Percentiles rank a stretch among this genome's conserved stretches.
Conservation (phyloP, 2,797 vertebrate species). For the Falco cherrug region DNA sequence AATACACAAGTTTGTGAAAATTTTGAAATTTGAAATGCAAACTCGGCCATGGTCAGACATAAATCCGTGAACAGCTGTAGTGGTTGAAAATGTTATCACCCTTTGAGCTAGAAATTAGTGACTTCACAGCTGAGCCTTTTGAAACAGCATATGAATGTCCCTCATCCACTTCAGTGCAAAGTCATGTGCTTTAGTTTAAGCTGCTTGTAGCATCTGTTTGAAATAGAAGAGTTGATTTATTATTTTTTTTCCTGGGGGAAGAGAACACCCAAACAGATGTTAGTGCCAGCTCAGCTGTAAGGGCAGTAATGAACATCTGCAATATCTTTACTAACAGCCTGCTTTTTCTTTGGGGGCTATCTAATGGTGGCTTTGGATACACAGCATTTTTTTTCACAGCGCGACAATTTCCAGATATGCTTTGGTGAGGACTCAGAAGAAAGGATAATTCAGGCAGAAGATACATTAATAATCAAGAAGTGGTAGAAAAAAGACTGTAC, state of each 20-base stretch:
- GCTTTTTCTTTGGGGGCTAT: not conserved
- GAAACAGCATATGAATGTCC: not conserved
- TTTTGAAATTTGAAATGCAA: not conserved
- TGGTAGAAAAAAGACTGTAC: not conserved
- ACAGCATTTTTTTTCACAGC: not conserved
- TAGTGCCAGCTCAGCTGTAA: not conserved
- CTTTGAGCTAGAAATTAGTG: not conserved
- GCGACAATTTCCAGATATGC: not conserved
- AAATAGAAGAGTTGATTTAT: not conserved
- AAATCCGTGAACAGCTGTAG: not conserved
- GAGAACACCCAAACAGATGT: not conserved
- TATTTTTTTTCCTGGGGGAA: not conserved
- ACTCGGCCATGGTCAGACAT: not conserved
- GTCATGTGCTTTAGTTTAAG: not conserved
- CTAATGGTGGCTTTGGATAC: not conserved
- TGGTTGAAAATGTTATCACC: not conserved
- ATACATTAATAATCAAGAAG: not conserved
- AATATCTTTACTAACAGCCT: not conserved
- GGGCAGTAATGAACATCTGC: not conserved
- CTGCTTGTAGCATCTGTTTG: conserved; percentile 8
- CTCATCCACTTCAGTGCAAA: not conserved
- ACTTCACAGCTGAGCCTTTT: not conserved
- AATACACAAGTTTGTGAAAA: not conserved
- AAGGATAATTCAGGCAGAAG: not conserved
- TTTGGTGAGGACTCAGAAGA: not conserved